Conservation (phyloP, 2,888 invertebrate species). For the Anthrax anthrax region DNA sequence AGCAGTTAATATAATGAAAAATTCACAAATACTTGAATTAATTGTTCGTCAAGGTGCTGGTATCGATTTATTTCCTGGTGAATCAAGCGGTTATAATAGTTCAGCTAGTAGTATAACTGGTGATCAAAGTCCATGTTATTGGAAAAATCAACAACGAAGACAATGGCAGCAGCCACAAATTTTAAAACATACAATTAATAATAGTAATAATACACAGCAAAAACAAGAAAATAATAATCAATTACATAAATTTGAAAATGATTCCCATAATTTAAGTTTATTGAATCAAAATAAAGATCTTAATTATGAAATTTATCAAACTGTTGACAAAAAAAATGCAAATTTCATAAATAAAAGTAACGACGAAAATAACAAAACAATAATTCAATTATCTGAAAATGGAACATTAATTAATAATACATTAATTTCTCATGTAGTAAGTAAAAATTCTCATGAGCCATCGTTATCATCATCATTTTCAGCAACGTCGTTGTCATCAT, state of each 20-base stretch:
- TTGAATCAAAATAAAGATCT: background rate
- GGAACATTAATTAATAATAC: constrained; percentile 57
- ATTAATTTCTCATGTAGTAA: constrained; percentile 17
- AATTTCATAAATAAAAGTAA: constrained; percentile 2
- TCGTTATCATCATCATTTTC: no score
- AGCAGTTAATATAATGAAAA: constrained; percentile 70
- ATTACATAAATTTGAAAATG: background rate
- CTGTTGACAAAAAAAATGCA: background rate
- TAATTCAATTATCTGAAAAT: constrained; percentile 56
- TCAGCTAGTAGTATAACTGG: constrained; percentile 70
- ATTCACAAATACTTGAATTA: constrained; percentile 59
- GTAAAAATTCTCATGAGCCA: background rate
- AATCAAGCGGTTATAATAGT: constrained; percentile 72
- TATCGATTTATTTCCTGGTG: constrained; percentile 63
- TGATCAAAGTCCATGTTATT: constrained; percentile 55
- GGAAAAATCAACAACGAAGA: constrained; percentile 50
- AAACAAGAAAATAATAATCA: constrained; percentile 48
- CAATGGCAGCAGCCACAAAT: no score
- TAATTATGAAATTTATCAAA: constrained; percentile 19
- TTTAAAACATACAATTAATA: no score
- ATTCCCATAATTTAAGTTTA: constrained; percentile 3
- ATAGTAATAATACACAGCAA: no score
- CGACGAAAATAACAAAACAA: constrained; percentile 48
- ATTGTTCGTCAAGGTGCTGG: constrained; percentile 65
- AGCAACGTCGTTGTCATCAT: constrained; percentile 7